Base-by-base conservation (phyloP, 2,888 invertebrate species). In the Zygaena filipendulae region DNA sequence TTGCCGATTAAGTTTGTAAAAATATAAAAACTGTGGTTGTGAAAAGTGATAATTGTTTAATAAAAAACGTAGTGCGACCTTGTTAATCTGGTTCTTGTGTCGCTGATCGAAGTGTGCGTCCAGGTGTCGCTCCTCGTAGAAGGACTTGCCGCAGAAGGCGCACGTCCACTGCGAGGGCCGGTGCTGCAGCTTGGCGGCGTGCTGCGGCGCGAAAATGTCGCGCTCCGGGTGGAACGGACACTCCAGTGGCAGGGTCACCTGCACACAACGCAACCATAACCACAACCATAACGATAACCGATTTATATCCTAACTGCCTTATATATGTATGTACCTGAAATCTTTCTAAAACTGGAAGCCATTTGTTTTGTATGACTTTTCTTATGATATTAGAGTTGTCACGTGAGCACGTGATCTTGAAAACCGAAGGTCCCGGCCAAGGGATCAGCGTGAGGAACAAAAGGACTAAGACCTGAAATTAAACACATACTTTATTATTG, bases 111-210 rank as follows among this genome's bases (percentile, higher is more conserved):
- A 93, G 71, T 95, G 95, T 57, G 87, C 82, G 70, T 94, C 93
- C 52, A 94, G 82, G 70, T 88, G 90, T 54, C 88, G 87, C 68
- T 94, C 94, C 64, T 92, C 90, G 75, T 91, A 93, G 67, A 94
- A 93, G 40, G 92, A 92, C 70, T 94, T 92, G 45, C 94, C 94
- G 77, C 95, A 95, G 43, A 92, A 85, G 34, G 91, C 90, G 59
- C 95, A 95, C 6, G 91, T 92, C 93, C 94, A 94, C 67, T 93
- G 92, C 18, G 91, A 91, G 10, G 91, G 86, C 38, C 92, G 84
- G 70, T 92, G 91, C 59, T 91, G 90, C 51, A 88, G 84, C 70
- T 93, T 93, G 51, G 92, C 90, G 33, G 87, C 85, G 67, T 93
- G 91, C 60, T 93, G 91, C 11, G 92, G 92, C 41, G 90, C 88